phyloP scores from a whole-genome alignment of 92 coral and sea anemone genomes.

The Parazoanthus swiftii region DNA sequence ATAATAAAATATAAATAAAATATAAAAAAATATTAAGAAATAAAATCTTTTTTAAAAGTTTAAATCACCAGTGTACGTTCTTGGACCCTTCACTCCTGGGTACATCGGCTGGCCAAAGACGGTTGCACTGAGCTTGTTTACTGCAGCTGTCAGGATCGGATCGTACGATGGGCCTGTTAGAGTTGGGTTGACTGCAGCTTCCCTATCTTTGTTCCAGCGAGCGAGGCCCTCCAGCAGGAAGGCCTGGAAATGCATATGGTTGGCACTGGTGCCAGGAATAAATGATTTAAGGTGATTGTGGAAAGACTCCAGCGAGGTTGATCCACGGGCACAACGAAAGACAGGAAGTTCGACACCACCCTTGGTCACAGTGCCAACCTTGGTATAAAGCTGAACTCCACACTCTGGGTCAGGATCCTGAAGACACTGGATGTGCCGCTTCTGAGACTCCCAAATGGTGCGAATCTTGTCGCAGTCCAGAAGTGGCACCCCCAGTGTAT shows the following conservation, averaged over 20 bases:
- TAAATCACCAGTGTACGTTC: constrained; percentile 46
- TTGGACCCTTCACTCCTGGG: constrained; percentile 33
- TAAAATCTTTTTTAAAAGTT: background rate
- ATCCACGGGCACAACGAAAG: constrained; percentile 35
- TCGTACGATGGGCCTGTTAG: background rate
- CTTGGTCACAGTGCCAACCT: constrained; percentile 21
- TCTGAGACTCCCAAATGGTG: constrained; percentile 42
- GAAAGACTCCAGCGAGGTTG: constrained; percentile 43
- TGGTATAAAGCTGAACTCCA: constrained; percentile 4
- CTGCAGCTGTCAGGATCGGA: background rate
- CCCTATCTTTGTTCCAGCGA: constrained; percentile 63
- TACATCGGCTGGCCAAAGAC: constrained; percentile 25
- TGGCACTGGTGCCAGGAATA: constrained; percentile 61
- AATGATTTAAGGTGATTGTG: constrained; percentile 36
- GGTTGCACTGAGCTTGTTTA: constrained; percentile 23
- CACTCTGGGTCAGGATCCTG: constrained; percentile 23
- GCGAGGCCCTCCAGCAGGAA: constrained; percentile 62
- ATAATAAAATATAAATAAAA: background rate
- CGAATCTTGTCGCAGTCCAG: constrained; percentile 39
- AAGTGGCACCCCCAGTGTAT: constrained; percentile 62
- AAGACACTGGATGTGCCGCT: constrained; percentile 10
- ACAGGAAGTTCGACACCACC: constrained; percentile 24
- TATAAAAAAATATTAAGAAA: too few species aligned
- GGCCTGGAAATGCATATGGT: constrained; percentile 72
- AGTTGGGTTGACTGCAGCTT: constrained; percentile 13